A percentile compares a stretch with the other conserved stretches of the same genome.
Evolutionary conservation across 2,888 invertebrate genomes (phyloP).

Genomic region (Drosophila eohydei): DNA sequence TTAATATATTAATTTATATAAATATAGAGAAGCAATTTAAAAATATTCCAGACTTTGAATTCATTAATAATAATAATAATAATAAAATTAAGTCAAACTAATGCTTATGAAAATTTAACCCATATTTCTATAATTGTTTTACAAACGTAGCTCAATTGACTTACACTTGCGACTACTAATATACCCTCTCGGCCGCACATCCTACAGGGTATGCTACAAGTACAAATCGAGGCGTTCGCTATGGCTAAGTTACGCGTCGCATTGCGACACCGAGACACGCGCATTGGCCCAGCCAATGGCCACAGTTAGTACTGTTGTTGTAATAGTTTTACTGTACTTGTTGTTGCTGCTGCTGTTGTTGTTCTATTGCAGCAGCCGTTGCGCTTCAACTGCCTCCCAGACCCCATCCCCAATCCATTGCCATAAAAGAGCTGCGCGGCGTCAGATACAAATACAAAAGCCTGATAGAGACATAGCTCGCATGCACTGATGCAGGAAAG

Average conservation of each 20-base stretch:
- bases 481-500: slow-evolving; percentile 73
- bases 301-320: slow-evolving; percentile 41
- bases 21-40: no score
- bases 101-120: no score
- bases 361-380: slow-evolving; percentile 43
- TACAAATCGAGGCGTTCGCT: slow-evolving; percentile 44
- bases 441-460: slow-evolving; percentile 70
- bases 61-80: no score
- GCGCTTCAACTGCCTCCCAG: slow-evolving; percentile 51
- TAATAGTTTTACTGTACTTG: slow-evolving; percentile 34
- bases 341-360: slow-evolving; percentile 25
- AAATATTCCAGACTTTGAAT: no score
- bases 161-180: not conserved
- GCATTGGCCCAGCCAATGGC: slow-evolving; percentile 42
- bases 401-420: slow-evolving; percentile 13
- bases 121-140: no score
- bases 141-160: not conserved
- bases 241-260: slow-evolving; percentile 58
- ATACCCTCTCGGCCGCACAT: rapidly evolving
- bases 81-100: no score
- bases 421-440: slow-evolving; percentile 37
- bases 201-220: slow-evolving; percentile 32
- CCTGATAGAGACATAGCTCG: slow-evolving; percentile 78
- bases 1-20: no score
- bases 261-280: slow-evolving; percentile 66